Conservation (phyloP, 2,797 vertebrate species). For the Simalia tracyae region DNA sequence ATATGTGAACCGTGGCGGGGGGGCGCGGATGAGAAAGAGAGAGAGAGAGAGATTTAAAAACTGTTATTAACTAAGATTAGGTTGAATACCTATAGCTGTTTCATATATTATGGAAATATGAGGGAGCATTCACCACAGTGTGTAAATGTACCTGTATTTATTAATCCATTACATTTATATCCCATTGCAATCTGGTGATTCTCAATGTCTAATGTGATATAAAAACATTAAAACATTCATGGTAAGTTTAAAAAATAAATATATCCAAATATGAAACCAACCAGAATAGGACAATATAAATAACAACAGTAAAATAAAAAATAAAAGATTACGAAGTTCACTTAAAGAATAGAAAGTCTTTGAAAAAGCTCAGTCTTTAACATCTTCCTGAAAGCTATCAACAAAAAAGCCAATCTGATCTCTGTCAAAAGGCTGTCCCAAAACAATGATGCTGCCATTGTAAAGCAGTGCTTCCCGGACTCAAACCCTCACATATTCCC, state of each 20-base stretch:
- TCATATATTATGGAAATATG: not conserved
- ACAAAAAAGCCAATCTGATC: not conserved
- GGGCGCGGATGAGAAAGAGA: not conserved
- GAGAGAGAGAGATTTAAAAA: not conserved
- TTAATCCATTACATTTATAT: not conserved
- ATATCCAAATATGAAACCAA: not conserved
- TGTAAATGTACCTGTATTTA: not conserved
- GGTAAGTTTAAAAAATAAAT: not conserved
- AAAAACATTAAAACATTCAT: not conserved
- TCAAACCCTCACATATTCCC: not conserved
- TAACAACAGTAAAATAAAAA: not conserved
- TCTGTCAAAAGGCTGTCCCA: not conserved
- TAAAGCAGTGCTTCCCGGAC: not conserved
- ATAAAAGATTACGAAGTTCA: not conserved
- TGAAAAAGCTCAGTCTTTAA: not conserved
- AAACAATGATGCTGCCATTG: not conserved
- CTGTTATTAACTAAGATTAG: not conserved
- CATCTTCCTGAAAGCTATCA: not conserved
- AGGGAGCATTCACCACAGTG: not conserved
- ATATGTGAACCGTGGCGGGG: not conserved
- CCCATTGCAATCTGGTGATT: not conserved
- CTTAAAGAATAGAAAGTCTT: not conserved
- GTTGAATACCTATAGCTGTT: not conserved
- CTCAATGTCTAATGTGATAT: not conserved
- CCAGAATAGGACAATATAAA: not conserved